These are phyloP conservation scores for Venturia canescens DNA, from an alignment of 1,140 invertebrate genomes.

Conservation along the genomic window DNA sequence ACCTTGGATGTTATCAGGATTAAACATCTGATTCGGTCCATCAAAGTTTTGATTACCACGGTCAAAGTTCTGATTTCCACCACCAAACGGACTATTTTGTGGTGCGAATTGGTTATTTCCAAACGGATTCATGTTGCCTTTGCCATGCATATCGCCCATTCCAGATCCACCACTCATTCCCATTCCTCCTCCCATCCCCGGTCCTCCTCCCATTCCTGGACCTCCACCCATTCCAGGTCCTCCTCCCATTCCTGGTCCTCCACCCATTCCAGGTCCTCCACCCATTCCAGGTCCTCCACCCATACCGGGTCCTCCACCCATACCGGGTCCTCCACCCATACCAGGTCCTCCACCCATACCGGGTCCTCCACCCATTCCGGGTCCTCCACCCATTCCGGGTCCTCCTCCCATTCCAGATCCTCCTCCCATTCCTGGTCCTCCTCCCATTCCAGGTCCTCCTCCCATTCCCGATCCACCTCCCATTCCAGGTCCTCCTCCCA, in stretches of 20 bases:
- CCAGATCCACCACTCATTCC: constrained; percentile 44
- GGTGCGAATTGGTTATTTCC: constrained; percentile 40
- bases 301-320: constrained; percentile 45
- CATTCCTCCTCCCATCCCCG: constrained; percentile 41
- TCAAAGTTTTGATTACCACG: constrained; percentile 58
- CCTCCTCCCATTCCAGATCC: constrained; percentile 59
- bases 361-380: not conserved
- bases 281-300: constrained; percentile 40
- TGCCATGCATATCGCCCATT: constrained; percentile 46
- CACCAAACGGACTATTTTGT: constrained; percentile 58
- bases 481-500: constrained; percentile 31
- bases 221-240: constrained; percentile 52
- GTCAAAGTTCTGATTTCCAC: constrained; percentile 62
- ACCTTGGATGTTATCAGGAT: constrained; percentile 24
- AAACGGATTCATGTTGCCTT: constrained; percentile 43
- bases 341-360: constrained; percentile 29
- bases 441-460: constrained; percentile 28
- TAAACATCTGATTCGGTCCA: constrained; percentile 52
- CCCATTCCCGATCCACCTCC: constrained; percentile 42
- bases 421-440: constrained; percentile 53
- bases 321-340: constrained; percentile 51
- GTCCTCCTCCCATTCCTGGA: constrained; percentile 40
- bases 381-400: not conserved
- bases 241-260: constrained; percentile 48
- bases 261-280: constrained; percentile 49